These are phyloP conservation scores for Muscicapa striata DNA, from an alignment of 2,797 vertebrate species.

Conservation along the genomic window DNA sequence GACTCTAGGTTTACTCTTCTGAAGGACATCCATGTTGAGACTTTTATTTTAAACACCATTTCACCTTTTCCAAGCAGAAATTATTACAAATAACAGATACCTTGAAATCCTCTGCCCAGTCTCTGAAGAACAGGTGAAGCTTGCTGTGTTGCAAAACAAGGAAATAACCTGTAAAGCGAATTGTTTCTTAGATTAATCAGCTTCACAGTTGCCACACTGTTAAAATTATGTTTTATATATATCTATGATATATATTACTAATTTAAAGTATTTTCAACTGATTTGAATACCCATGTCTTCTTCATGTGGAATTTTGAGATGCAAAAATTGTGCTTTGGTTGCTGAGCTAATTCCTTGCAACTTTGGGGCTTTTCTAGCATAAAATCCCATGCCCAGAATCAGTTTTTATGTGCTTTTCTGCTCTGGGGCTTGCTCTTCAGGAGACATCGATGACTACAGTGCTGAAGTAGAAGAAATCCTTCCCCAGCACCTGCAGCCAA, in stretches of 20 bases:
- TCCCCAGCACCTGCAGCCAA: constrained; percentile 92
- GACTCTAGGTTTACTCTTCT: background rate
- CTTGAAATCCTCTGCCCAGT: background rate
- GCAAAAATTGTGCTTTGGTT: background rate
- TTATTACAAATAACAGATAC: background rate
- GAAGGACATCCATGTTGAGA: background rate
- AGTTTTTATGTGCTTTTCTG: background rate
- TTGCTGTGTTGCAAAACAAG: background rate
- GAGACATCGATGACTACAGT: constrained; percentile 90
- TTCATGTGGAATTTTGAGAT: background rate
- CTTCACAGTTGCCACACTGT: background rate
- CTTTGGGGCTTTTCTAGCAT: background rate
- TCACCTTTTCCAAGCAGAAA: background rate
- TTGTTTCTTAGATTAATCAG: background rate
- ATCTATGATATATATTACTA: accelerated
- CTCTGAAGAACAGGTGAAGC: background rate
- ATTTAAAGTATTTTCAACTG: background rate
- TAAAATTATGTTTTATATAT: background rate
- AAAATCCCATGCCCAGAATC: background rate
- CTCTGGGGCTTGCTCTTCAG: constrained; percentile 67
- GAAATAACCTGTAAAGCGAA: background rate
- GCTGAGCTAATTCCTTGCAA: background rate
- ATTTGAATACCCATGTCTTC: background rate
- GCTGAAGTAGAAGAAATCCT: constrained; percentile 93
- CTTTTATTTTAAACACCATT: background rate